Base-by-base conservation (phyloP, 2,113 vertebrate genomes). In the Scopus umbretta region DNA sequence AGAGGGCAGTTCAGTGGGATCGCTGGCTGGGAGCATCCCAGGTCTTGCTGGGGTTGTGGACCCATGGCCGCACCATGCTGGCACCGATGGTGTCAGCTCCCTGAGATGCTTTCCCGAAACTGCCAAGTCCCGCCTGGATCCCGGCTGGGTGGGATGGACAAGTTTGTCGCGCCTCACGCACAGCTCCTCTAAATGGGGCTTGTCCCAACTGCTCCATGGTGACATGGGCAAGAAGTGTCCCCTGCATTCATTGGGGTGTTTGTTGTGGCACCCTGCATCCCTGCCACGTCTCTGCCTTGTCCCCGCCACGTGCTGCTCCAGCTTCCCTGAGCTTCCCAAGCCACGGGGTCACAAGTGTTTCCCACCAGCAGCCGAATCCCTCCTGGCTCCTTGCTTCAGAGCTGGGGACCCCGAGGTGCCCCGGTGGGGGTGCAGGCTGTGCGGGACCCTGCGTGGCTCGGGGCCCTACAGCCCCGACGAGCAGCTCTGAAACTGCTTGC, bases 131-230 rank as follows among this genome's bases (percentile, higher is more conserved):
- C 6, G 2, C 21, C 62, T 22, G 29, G 42, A 59, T 20, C 38
- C 27, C 4, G 2, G 17, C 53, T 30, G 17, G 26, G n/a, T 8
- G n/a, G 32, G 15, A 32, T 42, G 63, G 55, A 45, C 6, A 9
- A 26, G 29, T 70, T 45, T 53, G 59, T 36, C 2, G 0, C n/a
- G n/a, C n/a, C 45, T 86, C 25, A 15, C 11, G 0, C 43, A 14
- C 14, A 53, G 17, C 59, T 89, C 40, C 43, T 82, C 53, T 0
- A 0, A 38, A 71, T 56, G 23, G 16, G 11, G 12, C 3, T 8
- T 3, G 0, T 72, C 79, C n/a, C 62, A 72, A 0, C 32, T 40
- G 6, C 62, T 72, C n/a, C 7, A 2, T 0, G 1, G 49, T 40
- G 81, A 65, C 19, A 21, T 0, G 1, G 61, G 26, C 52, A 45